Evolutionary conservation across 2,113 vertebrate genomes (phyloP), one percentile per base, ranked within the genome.

Genomic region (Ameiurus melas): DNA sequence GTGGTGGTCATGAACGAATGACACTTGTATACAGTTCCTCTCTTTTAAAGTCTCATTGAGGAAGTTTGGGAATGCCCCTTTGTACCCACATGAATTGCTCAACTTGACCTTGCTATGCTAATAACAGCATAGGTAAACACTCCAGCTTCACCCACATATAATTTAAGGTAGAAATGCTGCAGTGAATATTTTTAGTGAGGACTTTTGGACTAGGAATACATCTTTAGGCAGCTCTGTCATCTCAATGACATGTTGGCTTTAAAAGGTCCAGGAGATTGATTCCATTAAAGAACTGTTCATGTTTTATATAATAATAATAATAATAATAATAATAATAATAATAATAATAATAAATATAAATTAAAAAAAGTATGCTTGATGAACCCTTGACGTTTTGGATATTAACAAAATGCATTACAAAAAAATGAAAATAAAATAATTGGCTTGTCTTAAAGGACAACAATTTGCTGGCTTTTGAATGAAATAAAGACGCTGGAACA

Each of bases 31-130:
- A 90, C 89, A 93, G 47, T 27, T 75, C 39, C 73, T 64, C 81
- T 85, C 53, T 86, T 92, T 90, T 91, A 90, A 92, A 91, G 89
- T 85, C 64, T 87, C 64, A 91, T 27, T 89, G 81, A 92, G 86
- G 92, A 90, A 87, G 85, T 91, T 85, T 30, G 85, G 85, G 88
- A 93, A 91, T 81, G 77, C 55, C 87, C 85, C 88, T 93, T 93
- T 93, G 91, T 91, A 86, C 33, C 47, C 47, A 58, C 9, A 71
- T 77, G 83, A 89, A 68, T 60, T 36, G 84, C 62, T 90, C 47
- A 91, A 91, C 87, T 84, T 93, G 91, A 93, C 92, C 91, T 53
- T 73, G 57, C 36, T 36, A 57, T 88, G 81, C 90, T 89, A 90
- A 64, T 85, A 81, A 89, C 33, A 83, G 20, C 39, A 80, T 33